Evolutionary conservation across 2,888 invertebrate genomes (phyloP).

Genomic region (Drosophila rubida): DNA sequence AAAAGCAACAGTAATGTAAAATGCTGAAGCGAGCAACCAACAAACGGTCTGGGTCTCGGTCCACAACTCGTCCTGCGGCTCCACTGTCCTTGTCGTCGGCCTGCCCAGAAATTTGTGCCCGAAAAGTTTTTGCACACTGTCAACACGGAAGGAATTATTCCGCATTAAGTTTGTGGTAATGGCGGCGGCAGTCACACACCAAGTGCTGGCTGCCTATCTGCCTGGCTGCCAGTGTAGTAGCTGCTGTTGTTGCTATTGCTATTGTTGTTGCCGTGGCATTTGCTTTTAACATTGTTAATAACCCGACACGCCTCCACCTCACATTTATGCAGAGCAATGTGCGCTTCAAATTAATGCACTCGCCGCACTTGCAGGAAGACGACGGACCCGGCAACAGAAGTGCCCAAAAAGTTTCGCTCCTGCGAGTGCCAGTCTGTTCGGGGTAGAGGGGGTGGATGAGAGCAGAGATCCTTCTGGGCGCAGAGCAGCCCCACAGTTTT

Average conservation of each 20-base stretch:
- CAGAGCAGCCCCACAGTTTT: conserved; percentile 24
- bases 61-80: conserved; percentile 6
- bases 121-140: conserved; percentile 78
- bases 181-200: conserved; percentile 68
- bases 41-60: conserved; percentile 22
- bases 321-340: conserved; percentile 77
- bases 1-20: conserved; percentile 10
- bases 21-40: conserved; percentile 33
- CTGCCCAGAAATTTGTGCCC: conserved; percentile 65
- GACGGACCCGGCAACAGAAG: conserved; percentile 58
- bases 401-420: conserved; percentile 65
- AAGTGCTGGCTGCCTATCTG: conserved; percentile 39
- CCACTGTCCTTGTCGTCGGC: conserved; percentile 25
- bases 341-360: conserved; percentile 80
- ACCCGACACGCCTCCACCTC: conserved; percentile 71
- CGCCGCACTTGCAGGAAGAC: conserved; percentile 46
- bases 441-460: neutral
- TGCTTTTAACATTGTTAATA: conserved; percentile 79
- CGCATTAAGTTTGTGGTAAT: conserved; percentile 82
- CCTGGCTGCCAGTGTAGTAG: conserved; percentile 3
- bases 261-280: conserved; percentile 45
- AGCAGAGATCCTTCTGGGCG: conserved; percentile 4
- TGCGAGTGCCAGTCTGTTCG: neutral
- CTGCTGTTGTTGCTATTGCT: conserved; percentile 39
- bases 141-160: conserved; percentile 82